Evolutionary conservation across 1,140 invertebrate species (phyloP), one percentile per base, ranked within the genome.

Genomic region (Atopsyche davidsoni): DNA sequence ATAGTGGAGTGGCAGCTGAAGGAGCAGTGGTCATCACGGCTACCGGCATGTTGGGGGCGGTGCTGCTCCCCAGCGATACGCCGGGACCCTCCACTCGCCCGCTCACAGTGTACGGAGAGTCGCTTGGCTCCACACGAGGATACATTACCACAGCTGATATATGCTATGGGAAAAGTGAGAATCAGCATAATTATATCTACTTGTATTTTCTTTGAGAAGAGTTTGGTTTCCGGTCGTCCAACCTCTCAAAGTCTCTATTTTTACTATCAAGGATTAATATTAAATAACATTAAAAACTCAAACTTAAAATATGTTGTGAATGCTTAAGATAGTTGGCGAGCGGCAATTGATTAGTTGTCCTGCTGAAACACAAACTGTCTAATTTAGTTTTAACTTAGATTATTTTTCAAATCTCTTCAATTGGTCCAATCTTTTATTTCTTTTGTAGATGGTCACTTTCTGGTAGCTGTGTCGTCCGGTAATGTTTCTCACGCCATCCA

Each of bases 11-110:
- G 53, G 81, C 89, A 4, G 73, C 83, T 14, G 87, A 87, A 63
- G 92, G 93, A 0, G 88, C 82, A 59, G 66, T 92, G 22, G 73
- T 90, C 19, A 77, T 96, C 16, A 89, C 89, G 2, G 82, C 85
- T 1, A 92, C 89, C 7, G 92, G 92, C 1, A 78, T 96, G 71
- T 72, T 93, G 17, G 84, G 82, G 1, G 79, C 80, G 17, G 67
- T 87, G n/a, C 71, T 81, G 28, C 69, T 83, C 34, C 78, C 79
- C 3, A 69, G 70, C 34, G 72, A 75, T 28, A 65, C 65, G 38
- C 62, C 67, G 10, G 25, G 23, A 38, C 17, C 35, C 28, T 14
- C 40, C 36, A 32, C 59, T 57, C 59, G 51, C 60, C 57, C 60
- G 24, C 59, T 76, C 57, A 60, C 69, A 55, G 68, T 77, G 41